These are phyloP conservation scores for Trachops cirrhosus DNA, from an alignment of 2,797 vertebrate genomes.

Conservation along the genomic window DNA sequence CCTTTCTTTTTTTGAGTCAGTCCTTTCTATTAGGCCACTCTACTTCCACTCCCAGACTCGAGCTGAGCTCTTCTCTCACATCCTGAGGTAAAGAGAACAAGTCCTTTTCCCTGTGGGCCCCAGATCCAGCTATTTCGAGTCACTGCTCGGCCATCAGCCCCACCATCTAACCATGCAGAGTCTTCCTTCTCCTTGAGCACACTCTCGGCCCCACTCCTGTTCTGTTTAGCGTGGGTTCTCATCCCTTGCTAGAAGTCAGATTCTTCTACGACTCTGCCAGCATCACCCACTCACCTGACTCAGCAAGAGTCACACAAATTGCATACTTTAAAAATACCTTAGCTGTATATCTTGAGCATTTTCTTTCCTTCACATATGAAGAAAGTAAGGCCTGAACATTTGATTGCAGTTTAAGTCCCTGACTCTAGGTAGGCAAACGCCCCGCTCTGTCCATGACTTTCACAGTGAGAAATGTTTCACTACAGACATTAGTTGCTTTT, in stretches of 20 bases:
- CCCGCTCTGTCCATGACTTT: not conserved
- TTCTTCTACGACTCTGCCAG: slow-evolving; percentile 11
- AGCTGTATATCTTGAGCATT: not conserved
- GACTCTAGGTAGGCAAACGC: not conserved
- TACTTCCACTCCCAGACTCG: not conserved
- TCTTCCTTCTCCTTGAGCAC: not conserved
- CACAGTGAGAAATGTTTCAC: not conserved
- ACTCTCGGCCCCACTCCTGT: not conserved
- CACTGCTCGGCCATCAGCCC: not conserved
- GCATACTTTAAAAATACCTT: slow-evolving; percentile 26
- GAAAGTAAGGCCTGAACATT: not conserved
- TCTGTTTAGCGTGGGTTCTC: not conserved
- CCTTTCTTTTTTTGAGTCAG: not conserved
- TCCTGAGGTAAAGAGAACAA: not conserved
- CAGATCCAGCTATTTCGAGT: not conserved
- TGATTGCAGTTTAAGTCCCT: not conserved
- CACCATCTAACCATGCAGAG: not conserved
- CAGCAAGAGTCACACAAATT: not conserved
- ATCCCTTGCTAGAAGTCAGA: not conserved
- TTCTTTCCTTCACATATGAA: not conserved
- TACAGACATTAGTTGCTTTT: not conserved
- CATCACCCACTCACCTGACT: slow-evolving; percentile 65
- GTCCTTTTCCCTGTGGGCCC: not conserved
- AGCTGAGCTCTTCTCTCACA: not conserved
- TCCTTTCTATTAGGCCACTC: not conserved